phyloP scores from a whole-genome alignment of 1,140 invertebrate species.

The Drosophila mojavensis region DNA sequence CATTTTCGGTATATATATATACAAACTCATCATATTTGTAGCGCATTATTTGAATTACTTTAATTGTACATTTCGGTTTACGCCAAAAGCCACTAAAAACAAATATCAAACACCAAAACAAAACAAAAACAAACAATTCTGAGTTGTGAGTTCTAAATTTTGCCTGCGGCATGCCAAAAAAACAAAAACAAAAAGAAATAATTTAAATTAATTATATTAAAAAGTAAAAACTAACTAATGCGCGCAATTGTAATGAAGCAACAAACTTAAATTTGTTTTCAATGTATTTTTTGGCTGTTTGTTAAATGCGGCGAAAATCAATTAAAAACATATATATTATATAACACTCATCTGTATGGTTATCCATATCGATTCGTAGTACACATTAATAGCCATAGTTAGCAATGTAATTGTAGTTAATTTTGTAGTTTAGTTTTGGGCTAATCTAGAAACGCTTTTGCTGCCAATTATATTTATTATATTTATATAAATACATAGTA shows the following conservation, averaged over 20 bases:
- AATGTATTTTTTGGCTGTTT: slow-evolving; percentile 60
- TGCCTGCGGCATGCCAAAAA: slow-evolving; percentile 72
- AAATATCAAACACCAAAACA: not conserved
- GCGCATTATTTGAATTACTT: slow-evolving; percentile 52
- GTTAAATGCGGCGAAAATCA: slow-evolving; percentile 35
- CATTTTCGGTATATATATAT: slow-evolving; percentile 15
- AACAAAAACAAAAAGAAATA: slow-evolving; percentile 34
- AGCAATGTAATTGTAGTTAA: slow-evolving; percentile 40
- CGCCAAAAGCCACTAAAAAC: slow-evolving; percentile 43
- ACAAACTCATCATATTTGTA: slow-evolving; percentile 27
- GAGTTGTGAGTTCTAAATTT: slow-evolving; percentile 63
- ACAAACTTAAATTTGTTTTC: slow-evolving; percentile 31
- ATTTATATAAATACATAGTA: slow-evolving; percentile 13
- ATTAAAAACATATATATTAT: slow-evolving; percentile 11
- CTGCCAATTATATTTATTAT: slow-evolving; percentile 33
- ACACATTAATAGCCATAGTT: slow-evolving; percentile 36
- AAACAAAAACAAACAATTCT: slow-evolving; percentile 23
- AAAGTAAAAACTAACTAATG: slow-evolving; percentile 23
- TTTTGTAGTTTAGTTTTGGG: slow-evolving; percentile 59
- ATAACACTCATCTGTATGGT: slow-evolving; percentile 19
- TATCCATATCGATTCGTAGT: slow-evolving; percentile 38
- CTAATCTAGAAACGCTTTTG: slow-evolving; percentile 61
- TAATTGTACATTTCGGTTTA: slow-evolving; percentile 56
- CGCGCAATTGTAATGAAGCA: slow-evolving; percentile 13
- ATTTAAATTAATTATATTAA: slow-evolving; percentile 14